phyloP scores from a whole-genome alignment of 2,113 vertebrate species.

The Corydoras maculifer region DNA sequence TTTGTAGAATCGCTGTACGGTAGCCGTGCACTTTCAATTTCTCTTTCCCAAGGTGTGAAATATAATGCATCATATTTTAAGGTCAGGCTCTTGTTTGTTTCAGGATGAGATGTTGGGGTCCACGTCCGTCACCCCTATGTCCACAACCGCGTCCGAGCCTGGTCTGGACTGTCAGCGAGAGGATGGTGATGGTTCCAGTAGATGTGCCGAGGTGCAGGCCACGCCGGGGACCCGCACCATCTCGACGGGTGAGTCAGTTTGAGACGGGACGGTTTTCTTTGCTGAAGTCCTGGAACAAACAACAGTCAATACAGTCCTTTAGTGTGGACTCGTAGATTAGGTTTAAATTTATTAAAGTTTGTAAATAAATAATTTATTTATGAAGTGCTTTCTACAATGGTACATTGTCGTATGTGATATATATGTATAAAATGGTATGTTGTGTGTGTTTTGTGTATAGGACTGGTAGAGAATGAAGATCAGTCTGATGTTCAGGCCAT shows the following conservation, averaged over 20 bases:
- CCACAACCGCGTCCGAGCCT: conserved; percentile 69
- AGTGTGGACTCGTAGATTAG: too few relatives aligned
- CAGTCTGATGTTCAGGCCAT: conserved; percentile 94
- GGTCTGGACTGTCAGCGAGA: conserved; percentile 48
- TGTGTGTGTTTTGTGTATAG: conserved; percentile 51
- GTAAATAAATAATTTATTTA: too few relatives aligned
- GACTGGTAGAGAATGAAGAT: conserved; percentile 83
- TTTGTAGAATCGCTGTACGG: background rate
- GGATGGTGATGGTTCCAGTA: conserved; percentile 62
- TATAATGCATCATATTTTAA: background rate
- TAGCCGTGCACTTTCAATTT: too few relatives aligned
- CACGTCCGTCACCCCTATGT: conserved; percentile 76
- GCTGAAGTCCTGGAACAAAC: too few relatives aligned
- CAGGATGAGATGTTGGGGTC: conserved; percentile 92
- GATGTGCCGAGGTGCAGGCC: conserved; percentile 82
- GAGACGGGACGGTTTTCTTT: too few relatives aligned
- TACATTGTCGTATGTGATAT: too few relatives aligned
- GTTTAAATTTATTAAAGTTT: too few relatives aligned
- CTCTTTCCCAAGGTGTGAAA: background rate
- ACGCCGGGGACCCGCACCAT: conserved; percentile 78
- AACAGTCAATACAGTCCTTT: too few relatives aligned
- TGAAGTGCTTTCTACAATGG: too few relatives aligned
- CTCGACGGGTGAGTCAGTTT: conserved; percentile 71
- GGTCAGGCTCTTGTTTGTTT: conserved; percentile 27
- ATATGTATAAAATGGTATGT: too few relatives aligned